phyloP scores from a whole-genome alignment of 2,113 vertebrate species.

The Prinia subflava region DNA sequence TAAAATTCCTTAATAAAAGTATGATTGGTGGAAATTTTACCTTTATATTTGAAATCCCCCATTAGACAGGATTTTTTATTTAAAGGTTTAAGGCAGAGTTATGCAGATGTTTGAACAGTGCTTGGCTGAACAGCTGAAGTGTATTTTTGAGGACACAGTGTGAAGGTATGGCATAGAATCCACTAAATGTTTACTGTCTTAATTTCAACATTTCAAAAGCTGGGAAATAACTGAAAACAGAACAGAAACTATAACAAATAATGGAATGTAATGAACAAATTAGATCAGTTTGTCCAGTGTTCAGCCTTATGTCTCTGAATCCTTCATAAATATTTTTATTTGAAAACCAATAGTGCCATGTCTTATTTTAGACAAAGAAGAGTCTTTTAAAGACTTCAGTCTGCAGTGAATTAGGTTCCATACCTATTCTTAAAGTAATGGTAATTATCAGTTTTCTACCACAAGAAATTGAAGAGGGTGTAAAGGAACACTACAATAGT shows the following conservation, averaged over 20 bases:
- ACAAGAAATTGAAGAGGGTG: background rate
- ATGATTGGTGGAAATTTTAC: background rate
- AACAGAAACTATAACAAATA: background rate
- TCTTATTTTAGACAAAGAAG: background rate
- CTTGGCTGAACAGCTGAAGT: background rate
- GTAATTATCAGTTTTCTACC: background rate
- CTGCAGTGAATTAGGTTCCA: background rate
- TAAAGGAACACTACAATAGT: background rate
- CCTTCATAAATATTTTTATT: background rate
- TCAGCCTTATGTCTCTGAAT: background rate
- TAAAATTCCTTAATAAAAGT: background rate
- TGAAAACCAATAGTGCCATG: background rate
- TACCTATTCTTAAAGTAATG: background rate
- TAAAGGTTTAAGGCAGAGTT: background rate
- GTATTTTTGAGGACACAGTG: background rate
- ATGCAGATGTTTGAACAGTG: background rate
- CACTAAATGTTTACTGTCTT: background rate
- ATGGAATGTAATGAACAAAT: background rate
- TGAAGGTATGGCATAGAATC: background rate
- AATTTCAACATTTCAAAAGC: background rate
- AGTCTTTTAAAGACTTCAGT: background rate
- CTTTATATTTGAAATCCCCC: background rate
- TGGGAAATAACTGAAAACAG: background rate
- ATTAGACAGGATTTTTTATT: background rate
- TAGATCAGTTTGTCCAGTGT: background rate